phyloP scores from a whole-genome alignment of 2,888 invertebrate genomes.

The Criorhina ranunculi region DNA sequence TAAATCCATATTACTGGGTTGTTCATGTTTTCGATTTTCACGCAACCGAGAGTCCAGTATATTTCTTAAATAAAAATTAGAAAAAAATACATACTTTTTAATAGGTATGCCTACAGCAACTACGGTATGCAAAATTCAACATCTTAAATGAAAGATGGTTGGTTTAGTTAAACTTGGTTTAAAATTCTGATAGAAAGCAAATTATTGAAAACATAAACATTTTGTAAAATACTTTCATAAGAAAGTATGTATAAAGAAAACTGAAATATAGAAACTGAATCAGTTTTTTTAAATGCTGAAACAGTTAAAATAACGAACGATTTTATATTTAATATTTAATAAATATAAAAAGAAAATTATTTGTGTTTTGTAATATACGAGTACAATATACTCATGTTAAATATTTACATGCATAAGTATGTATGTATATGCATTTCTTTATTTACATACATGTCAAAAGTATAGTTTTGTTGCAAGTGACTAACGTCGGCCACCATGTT shows the following conservation, averaged over 20 bases:
- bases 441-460: neutral
- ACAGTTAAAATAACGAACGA: constrained; percentile 48
- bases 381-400: constrained; percentile 13
- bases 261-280: constrained; percentile 24
- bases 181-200: neutral
- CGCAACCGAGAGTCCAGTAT: constrained; percentile 2
- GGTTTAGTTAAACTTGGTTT: constrained; percentile 12
- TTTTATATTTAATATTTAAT: constrained; percentile 61
- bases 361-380: constrained; percentile 37
- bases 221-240: constrained; percentile 25
- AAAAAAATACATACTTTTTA: neutral
- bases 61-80: neutral
- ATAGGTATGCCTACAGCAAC: neutral
- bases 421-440: constrained; percentile 4
- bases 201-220: constrained; percentile 13
- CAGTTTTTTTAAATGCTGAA: constrained; percentile 32
- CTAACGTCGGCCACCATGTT: neutral
- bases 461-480: neutral
- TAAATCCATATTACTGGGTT: neutral
- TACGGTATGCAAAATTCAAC: constrained; percentile 14
- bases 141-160: constrained; percentile 5
- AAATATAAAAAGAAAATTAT: constrained; percentile 24
- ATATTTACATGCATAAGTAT: constrained; percentile 26
- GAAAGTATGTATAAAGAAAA: constrained; percentile 3
- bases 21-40: neutral